Evolutionary conservation across 2,888 invertebrate species (phyloP), one percentile per base, ranked within the genome.

Genomic region (Arge pagana): DNA sequence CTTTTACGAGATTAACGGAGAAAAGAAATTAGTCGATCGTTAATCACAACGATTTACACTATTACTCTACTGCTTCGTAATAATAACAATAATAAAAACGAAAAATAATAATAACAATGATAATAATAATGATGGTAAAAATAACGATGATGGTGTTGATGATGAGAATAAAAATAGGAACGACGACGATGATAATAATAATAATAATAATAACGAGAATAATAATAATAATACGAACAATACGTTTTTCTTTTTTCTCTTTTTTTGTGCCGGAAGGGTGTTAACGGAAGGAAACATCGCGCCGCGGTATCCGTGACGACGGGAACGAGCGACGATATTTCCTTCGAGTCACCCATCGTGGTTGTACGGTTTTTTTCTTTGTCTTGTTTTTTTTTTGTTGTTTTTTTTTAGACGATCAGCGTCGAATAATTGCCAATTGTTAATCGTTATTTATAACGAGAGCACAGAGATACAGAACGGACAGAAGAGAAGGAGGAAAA

Each of bases 41-140:
- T 48, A 57, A 56, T 58, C 56, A 58, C 57, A 59, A 56, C 61
- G 37, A 53, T 60, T 61, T 55, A 63, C 59, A 62, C 58, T 61
- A 63, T 59, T 57, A 58, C 61, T 62, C 62, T 62, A 64, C 61
- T 48, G 54, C 58, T 54, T 62, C 55, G 56, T 58, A 48, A 54
- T 48, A 51, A 48, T 48, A 57, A 58, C 56, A 55, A 57, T 45
- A 48, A 50, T 37, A 36, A 37, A 39, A 15, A 42, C 28, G 36
- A 57, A 42, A 54, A 57, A 53, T n/a, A n/a, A n/a, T n/a, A n/a
- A n/a, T n/a, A n/a, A n/a, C n/a, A n/a, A n/a, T n/a, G n/a, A n/a
- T n/a, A n/a, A n/a, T n/a, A n/a, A n/a, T n/a, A n/a, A n/a, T n/a
- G n/a, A n/a, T n/a, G n/a, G n/a, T n/a, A n/a, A n/a, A n/a, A n/a